Evolutionary conservation across 2,113 vertebrate genomes (phyloP).

Genomic region (Ictidomys tridecemlineatus): DNA sequence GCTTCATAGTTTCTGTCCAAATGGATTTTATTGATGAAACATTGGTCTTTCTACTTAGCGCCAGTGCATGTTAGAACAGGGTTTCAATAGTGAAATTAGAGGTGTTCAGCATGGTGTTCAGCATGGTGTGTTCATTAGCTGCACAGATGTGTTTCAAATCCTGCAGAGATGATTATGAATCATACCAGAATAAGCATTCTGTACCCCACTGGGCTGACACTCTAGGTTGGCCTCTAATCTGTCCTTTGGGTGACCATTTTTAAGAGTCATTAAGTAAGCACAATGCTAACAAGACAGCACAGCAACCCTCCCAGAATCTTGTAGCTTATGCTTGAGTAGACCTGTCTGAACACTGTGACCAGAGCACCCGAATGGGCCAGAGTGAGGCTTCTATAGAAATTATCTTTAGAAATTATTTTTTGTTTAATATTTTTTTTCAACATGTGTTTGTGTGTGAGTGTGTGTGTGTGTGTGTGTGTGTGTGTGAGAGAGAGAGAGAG

Average conservation of each 20-base stretch:
- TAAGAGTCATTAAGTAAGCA: not conserved
- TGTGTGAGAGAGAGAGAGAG: too few relatives aligned
- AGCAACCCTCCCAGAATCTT: not conserved
- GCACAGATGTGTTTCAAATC: not conserved
- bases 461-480: too few relatives aligned
- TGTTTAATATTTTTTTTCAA: not conserved
- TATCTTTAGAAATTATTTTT: not conserved
- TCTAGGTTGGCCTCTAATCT: not conserved
- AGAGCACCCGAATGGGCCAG: not conserved
- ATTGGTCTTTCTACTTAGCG: not conserved
- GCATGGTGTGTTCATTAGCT: not conserved
- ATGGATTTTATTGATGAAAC: not conserved
- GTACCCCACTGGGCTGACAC: rapidly evolving
- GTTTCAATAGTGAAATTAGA: not conserved
- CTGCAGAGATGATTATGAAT: not conserved
- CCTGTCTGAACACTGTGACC: not conserved
- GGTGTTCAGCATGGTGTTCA: not conserved
- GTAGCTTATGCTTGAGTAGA: not conserved
- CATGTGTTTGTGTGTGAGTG: too few relatives aligned
- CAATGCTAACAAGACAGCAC: not conserved
- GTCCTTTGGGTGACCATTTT: not conserved
- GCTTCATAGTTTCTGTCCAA: not conserved
- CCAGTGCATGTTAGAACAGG: not conserved
- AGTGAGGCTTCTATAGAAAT: not conserved
- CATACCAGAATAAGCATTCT: not conserved